A percentile compares a stretch with the other conserved stretches of the same genome.
These are phyloP conservation scores for Nipponacmea schrenckii DNA, from an alignment of 2,888 invertebrate genomes.

Conservation along the genomic window DNA sequence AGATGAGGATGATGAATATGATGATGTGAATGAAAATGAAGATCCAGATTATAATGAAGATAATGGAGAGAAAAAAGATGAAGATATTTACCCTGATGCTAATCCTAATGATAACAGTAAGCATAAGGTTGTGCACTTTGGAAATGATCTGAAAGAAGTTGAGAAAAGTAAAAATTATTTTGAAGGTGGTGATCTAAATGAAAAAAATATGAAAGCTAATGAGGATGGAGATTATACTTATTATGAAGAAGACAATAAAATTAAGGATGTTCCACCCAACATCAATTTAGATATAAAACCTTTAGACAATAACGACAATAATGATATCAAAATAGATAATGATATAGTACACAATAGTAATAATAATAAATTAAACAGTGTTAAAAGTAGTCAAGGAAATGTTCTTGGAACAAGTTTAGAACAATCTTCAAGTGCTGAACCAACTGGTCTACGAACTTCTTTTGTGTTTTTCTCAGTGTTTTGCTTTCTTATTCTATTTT, in stretches of 20 bases:
- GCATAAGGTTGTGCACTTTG: conserved; percentile 29
- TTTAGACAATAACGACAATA: conserved; percentile 21
- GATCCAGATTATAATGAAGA: conserved; percentile 35
- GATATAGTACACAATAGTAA: conserved; percentile 15
- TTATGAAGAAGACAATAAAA: conserved; percentile 35
- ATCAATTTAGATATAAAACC: conserved; percentile 8
- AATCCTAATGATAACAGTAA: conserved; percentile 20
- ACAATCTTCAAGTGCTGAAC: conserved; percentile 11
- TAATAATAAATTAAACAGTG: conserved; percentile 15
- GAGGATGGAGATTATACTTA: conserved; percentile 42
- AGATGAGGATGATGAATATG: conserved; percentile 30
- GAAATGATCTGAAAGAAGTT: conserved; percentile 8
- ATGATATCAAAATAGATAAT: conserved; percentile 20
- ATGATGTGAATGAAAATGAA: conserved; percentile 23
- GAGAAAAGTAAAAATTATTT: conserved; percentile 9
- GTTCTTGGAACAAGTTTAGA: background rate
- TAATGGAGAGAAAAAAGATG: conserved; percentile 29
- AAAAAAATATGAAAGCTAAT: conserved; percentile 18
- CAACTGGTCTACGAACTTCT: conserved; percentile 29
- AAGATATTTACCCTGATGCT: conserved; percentile 31
- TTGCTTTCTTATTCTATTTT: conserved; percentile 43
- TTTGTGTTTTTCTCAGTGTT: conserved; percentile 41
- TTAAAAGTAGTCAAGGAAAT: conserved; percentile 6
- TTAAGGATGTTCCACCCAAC: conserved; percentile 33
- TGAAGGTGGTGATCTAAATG: conserved; percentile 10